phyloP scores from a whole-genome alignment of 2,797 vertebrate species.

The Podargus strigoides region DNA sequence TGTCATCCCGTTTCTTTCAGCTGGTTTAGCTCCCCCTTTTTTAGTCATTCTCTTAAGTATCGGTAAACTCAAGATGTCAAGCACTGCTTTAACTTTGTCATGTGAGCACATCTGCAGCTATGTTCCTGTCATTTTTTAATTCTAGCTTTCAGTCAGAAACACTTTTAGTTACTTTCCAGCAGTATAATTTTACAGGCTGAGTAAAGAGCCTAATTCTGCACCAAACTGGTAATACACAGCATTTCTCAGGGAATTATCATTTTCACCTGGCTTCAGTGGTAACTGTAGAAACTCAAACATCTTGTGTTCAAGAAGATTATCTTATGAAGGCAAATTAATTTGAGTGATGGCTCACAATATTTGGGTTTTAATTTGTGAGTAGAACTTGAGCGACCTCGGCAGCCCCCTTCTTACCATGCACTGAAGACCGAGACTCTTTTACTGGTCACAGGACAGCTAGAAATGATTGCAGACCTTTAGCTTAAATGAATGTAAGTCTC shows the following conservation, averaged over 20 bases:
- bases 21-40: not conserved
- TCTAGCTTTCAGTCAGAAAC: not conserved
- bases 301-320: not conserved
- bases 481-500: not conserved
- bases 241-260: not conserved
- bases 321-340: not conserved
- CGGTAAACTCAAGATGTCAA: not conserved
- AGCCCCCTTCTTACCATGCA: not conserved
- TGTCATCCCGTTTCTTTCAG: not conserved
- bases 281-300: not conserved
- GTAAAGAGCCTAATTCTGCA: not conserved
- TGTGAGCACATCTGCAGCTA: not conserved
- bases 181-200: not conserved
- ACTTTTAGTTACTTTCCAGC: not conserved
- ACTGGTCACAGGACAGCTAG: not conserved
- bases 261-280: not conserved
- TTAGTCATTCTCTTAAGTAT: not conserved
- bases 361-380: not conserved
- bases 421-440: not conserved
- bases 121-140: not conserved
- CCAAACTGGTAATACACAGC: not conserved
- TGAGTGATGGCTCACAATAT: not conserved
- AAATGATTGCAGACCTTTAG: not conserved
- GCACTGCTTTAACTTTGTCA: not conserved
- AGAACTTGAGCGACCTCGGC: not conserved